Evolutionary conservation across 2,797 vertebrate genomes (phyloP), one percentile per base, ranked within the genome.

Genomic region (Myotis planiceps): DNA sequence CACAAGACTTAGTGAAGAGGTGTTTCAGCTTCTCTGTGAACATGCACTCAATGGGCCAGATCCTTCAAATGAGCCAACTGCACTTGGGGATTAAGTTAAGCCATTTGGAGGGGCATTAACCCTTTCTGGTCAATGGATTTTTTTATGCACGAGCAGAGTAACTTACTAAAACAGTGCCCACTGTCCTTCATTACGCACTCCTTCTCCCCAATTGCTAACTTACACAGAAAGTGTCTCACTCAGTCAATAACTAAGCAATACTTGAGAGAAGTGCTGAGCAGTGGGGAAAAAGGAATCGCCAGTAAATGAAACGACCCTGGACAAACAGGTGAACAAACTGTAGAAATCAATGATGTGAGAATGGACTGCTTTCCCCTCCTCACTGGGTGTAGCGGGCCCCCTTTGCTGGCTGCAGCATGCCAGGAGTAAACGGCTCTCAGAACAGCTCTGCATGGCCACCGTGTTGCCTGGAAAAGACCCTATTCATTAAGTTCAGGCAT

Each of bases 41-140:
- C 96, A 78, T 71, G 90, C 51, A 95, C 76, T 97, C 96, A 97
- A 94, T 97, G 96, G 96, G 86, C 97, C 95, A 95, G 86, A 97
- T 87, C 95, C 79, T 96, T 94, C 93, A 94, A 96, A 97, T 96
- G 96, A 98, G 90, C 85, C 88, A 65, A 68, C 82, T 97, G 94
- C 92, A 92, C 92, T 91, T 96, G 82, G 71, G 85, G 95, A 97
- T 97, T 96, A 96, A 95, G 82, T 92, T 96, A 97, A 96, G 60
- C 86, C 90, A 97, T 97, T 97, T 96, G 93, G 84, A 94, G 92
- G 96, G 69, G 90, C 88, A 96, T 97, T 97, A 97, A 98, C 97
- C 97, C 97, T 97, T 97, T 86, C 66, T 97, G 96, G 95, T 97
- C 93, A 93, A 95, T 97, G 96, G 97, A 92, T 93, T 96, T 97